A percentile compares a stretch with the other conserved stretches of the same genome.
These are phyloP conservation scores for Okamejei kenojei DNA, from an alignment of 2,797 vertebrate species.

Conservation along the genomic window DNA sequence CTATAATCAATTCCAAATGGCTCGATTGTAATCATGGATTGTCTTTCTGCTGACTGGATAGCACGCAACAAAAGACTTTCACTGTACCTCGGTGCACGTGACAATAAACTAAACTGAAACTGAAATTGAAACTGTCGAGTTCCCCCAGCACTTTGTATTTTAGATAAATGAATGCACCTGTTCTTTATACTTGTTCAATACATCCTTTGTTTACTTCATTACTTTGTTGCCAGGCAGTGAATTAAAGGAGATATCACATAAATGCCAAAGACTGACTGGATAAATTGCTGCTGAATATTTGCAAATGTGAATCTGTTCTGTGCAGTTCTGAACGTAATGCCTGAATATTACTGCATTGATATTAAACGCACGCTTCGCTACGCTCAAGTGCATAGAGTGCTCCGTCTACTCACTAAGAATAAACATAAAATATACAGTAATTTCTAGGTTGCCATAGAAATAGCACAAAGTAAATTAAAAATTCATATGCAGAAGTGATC, in stretches of 20 bases:
- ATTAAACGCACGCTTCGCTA: neutral
- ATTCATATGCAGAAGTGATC: neutral
- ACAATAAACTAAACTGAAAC: too few species aligned
- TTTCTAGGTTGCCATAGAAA: neutral
- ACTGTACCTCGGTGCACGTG: too few species aligned
- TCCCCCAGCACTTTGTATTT: too few species aligned
- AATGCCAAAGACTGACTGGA: neutral
- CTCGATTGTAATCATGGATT: too few species aligned
- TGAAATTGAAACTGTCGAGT: too few species aligned
- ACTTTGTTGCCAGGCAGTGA: conserved; percentile 23
- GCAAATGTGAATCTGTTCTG: neutral
- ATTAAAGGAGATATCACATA: conserved; percentile 6
- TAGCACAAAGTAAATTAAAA: conserved; percentile 8
- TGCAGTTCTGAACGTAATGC: neutral
- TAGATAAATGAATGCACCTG: neutral
- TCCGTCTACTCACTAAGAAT: neutral
- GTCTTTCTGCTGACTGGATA: too few species aligned
- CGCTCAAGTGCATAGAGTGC: neutral
- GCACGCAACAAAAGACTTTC: too few species aligned
- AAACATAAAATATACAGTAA: conserved; percentile 15
- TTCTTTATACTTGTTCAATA: neutral
- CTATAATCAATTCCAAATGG: too few species aligned
- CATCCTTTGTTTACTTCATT: neutral
- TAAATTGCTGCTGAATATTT: conserved; percentile 22
- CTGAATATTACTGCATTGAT: neutral